Conservation (phyloP, 2,888 invertebrate species). For the Euplexia lucipara region DNA sequence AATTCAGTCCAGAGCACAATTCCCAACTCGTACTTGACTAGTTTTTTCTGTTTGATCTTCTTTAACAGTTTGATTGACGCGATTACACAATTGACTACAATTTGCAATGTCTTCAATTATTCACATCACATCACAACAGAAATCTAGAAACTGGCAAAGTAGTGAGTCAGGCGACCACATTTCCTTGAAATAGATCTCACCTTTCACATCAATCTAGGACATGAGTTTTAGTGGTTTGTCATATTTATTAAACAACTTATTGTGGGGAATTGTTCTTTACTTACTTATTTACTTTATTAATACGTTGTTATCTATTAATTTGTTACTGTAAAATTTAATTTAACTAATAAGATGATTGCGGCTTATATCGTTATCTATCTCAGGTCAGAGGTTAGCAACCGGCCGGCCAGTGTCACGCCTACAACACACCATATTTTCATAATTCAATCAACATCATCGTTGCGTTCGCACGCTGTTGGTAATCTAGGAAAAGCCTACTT, state of each 20-base stretch:
- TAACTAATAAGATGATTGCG: slow-evolving; percentile 15
- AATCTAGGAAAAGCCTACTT: slow-evolving; percentile 50
- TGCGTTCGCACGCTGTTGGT: slow-evolving; percentile 34
- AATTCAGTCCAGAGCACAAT: not conserved
- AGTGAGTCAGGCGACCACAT: slow-evolving; percentile 44
- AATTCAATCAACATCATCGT: slow-evolving; percentile 40
- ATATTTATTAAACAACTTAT: slow-evolving; percentile 10
- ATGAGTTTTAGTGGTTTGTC: slow-evolving; percentile 5
- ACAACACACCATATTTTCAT: slow-evolving; percentile 47
- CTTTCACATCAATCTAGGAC: slow-evolving; percentile 34
- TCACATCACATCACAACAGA: slow-evolving; percentile 54
- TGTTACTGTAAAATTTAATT: slow-evolving; percentile 18
- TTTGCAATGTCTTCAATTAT: slow-evolving; percentile 59
- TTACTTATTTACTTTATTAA: not conserved
- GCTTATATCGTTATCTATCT: slow-evolving; percentile 22
- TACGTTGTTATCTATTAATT: not conserved
- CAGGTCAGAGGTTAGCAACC: slow-evolving; percentile 31
- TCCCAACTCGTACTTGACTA: slow-evolving; percentile 24
- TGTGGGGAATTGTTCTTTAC: not conserved
- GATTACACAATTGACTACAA: slow-evolving; percentile 62
- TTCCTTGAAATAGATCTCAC: slow-evolving; percentile 55
- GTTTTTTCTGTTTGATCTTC: slow-evolving; percentile 63
- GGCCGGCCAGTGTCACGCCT: slow-evolving; percentile 19
- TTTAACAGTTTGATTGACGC: slow-evolving; percentile 58
- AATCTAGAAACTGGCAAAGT: slow-evolving; percentile 52